Evolutionary conservation across 2,888 invertebrate species (phyloP).

Genomic region (Drosophila birchii): DNA sequence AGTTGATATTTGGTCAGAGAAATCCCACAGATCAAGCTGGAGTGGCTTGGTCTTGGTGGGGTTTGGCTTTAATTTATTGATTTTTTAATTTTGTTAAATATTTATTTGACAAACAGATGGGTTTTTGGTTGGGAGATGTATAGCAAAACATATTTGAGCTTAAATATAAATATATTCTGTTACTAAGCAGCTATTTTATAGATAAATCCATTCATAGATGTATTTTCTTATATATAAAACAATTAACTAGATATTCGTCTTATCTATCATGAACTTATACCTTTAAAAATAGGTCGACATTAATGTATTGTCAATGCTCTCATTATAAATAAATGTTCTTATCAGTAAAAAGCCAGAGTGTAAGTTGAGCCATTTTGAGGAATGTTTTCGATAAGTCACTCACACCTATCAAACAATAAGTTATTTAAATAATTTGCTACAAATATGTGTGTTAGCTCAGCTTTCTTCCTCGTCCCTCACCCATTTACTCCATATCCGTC

Average conservation of each 20-base stretch:
- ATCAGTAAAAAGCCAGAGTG: neutral
- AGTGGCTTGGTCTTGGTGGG: neutral
- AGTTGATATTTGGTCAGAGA: slow-evolving; percentile 11
- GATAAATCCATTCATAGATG: too few species aligned
- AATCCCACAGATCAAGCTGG: neutral
- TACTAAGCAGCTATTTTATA: too few species aligned
- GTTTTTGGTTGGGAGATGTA: neutral
- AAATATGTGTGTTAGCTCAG: neutral
- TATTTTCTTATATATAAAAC: neutral
- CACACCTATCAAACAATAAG: too few species aligned
- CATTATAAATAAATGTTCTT: slow-evolving; percentile 12
- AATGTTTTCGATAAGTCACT: slow-evolving; percentile 21
- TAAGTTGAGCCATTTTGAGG: neutral
- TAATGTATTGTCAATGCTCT: slow-evolving; percentile 1
- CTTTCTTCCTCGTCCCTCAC: slow-evolving; percentile 35
- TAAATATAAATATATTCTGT: too few species aligned
- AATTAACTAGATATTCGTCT: neutral
- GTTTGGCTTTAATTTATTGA: neutral
- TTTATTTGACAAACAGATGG: neutral
- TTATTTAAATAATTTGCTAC: neutral
- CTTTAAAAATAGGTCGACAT: neutral
- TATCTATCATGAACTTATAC: slow-evolving; percentile 5
- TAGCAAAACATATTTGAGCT: too few species aligned
- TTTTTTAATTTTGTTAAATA: neutral
- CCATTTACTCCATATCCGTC: slow-evolving; percentile 27